Conservation (phyloP, 2,113 vertebrate genomes). For the Dermatemys mawii region DNA sequence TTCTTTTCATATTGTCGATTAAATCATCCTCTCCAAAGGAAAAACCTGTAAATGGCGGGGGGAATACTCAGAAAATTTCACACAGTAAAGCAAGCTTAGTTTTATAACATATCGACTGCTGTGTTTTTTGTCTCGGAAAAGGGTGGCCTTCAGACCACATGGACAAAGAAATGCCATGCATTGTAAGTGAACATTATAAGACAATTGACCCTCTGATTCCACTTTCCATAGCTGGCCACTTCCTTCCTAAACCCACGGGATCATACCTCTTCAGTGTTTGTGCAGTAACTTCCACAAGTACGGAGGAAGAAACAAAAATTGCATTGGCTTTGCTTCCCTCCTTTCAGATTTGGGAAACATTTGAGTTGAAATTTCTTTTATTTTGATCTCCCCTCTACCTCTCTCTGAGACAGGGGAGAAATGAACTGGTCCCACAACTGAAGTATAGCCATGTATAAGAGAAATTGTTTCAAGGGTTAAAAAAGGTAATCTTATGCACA, state of each 20-base stretch:
- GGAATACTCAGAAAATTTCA: neutral
- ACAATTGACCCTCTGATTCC: neutral
- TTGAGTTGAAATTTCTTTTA: neutral
- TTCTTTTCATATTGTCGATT: neutral
- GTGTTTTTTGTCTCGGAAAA: neutral
- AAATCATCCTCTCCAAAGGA: neutral
- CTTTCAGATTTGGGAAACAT: neutral
- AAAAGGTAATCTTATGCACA: rapidly evolving
- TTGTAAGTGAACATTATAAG: neutral
- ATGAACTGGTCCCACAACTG: too few relatives aligned
- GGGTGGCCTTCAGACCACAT: neutral
- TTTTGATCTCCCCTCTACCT: neutral
- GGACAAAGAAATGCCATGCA: neutral
- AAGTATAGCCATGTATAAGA: neutral
- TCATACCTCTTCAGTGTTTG: neutral
- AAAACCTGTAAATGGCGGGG: neutral
- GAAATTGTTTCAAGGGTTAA: neutral
- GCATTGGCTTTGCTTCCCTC: neutral
- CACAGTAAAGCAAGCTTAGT: rapidly evolving
- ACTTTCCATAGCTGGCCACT: neutral
- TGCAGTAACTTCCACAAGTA: neutral
- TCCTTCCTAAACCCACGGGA: neutral
- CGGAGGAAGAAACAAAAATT: neutral
- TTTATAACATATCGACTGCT: neutral
- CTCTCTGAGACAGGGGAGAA: neutral